Percentiles rank a stretch among this genome's conserved stretches.
phyloP scores from a whole-genome alignment of 2,888 invertebrate genomes.

The Lasioglossum lativentre region DNA sequence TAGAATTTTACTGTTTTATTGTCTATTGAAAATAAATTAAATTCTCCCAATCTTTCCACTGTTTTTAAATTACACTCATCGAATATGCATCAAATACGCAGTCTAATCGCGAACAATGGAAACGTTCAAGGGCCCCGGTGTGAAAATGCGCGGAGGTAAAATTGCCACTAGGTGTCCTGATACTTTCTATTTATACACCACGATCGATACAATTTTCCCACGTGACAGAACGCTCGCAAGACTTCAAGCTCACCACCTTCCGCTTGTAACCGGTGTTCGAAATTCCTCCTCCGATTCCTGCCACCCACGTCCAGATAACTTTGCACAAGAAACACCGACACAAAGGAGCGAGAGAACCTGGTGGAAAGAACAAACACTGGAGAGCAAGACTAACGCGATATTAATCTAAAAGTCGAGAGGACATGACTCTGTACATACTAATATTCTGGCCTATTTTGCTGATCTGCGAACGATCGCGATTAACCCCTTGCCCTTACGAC shows the following conservation, averaged over 20 bases:
- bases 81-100: neutral
- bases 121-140: too few species aligned
- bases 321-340: neutral
- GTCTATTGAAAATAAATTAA: neutral
- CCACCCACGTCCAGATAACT: slow-evolving; percentile 8
- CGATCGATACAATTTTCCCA: neutral
- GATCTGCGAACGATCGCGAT: neutral
- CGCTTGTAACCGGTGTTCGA: slow-evolving; percentile 11
- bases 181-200: neutral
- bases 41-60: too few species aligned
- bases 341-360: neutral
- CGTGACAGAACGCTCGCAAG: neutral
- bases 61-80: neutral
- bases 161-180: neutral
- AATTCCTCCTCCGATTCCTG: neutral
- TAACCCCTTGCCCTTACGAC: too few species aligned
- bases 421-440: neutral
- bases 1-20: neutral
- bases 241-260: neutral
- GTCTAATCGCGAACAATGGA: neutral
- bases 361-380: neutral
- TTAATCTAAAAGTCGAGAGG: neutral
- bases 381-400: neutral
- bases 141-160: neutral
- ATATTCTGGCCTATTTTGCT: neutral